Percentiles rank a stretch among this genome's conserved stretches.
phyloP scores from a whole-genome alignment of 2,888 invertebrate species.

The Melieria picta region DNA sequence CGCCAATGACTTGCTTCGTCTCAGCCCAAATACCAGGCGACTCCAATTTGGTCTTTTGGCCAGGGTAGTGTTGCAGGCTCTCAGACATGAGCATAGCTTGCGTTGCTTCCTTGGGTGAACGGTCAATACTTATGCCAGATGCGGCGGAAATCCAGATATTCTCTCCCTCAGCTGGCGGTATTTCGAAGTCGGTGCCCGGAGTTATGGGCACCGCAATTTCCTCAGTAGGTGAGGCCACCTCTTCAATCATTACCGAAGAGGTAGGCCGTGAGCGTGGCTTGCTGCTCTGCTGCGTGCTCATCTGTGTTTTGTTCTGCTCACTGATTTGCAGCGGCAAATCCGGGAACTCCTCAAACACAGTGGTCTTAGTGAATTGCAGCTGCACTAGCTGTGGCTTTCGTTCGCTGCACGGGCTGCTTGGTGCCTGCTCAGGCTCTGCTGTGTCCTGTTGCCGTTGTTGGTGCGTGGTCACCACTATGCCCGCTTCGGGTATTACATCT shows the following conservation, averaged over 20 bases:
- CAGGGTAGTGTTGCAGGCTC: conserved; percentile 58
- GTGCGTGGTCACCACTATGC: conserved; percentile 50
- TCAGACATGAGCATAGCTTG: conserved; percentile 57
- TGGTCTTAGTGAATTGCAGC: conserved; percentile 58
- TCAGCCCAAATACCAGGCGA: conserved; percentile 67
- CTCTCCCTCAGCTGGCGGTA: conserved; percentile 41
- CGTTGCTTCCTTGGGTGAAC: conserved; percentile 49
- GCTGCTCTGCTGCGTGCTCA: conserved; percentile 50
- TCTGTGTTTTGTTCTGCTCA: conserved; percentile 57
- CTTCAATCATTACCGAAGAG: conserved; percentile 69
- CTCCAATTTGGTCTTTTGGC: conserved; percentile 42
- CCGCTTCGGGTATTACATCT: conserved; percentile 49
- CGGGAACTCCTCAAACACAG: conserved; percentile 55
- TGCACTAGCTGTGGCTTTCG: conserved; percentile 51
- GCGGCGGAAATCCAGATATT: conserved; percentile 56
- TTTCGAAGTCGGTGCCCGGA: conserved; percentile 64
- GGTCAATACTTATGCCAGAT: conserved; percentile 41
- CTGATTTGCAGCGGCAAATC: conserved; percentile 51
- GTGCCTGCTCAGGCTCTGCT: conserved; percentile 40
- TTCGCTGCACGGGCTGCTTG: conserved; percentile 35
- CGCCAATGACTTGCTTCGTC: conserved; percentile 68
- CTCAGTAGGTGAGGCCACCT: conserved; percentile 67
- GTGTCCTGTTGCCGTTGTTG: conserved; percentile 47
- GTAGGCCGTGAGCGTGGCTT: conserved; percentile 60
- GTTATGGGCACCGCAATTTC: conserved; percentile 67